Percentiles rank a stretch among this genome's conserved stretches.
Conservation (phyloP, 2,888 invertebrate genomes). For the Boloria selene region DNA sequence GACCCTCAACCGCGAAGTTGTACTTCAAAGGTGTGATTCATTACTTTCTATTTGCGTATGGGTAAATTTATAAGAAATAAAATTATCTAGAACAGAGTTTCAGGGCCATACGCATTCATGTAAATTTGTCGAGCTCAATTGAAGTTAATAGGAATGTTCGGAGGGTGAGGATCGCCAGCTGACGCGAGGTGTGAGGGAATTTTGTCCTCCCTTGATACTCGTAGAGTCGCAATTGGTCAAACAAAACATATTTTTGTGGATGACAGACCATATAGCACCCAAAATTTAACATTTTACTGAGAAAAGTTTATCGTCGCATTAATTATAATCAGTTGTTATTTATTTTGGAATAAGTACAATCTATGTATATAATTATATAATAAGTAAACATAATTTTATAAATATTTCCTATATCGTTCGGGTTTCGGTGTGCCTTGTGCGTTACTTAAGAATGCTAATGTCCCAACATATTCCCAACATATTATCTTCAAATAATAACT, state of each 20-base stretch:
- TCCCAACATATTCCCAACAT: no score
- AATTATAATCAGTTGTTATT: no score
- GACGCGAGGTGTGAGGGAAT: conserved; percentile 82
- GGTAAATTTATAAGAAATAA: background rate
- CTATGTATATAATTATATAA: background rate
- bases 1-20: no score
- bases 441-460: no score
- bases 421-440: no score
- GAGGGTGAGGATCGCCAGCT: conserved; percentile 79
- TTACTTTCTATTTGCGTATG: no score
- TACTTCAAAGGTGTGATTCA: no score
- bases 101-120: conserved; percentile 64
- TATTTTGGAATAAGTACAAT: background rate
- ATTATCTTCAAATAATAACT: no score
- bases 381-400: no score
- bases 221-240: conserved; percentile 68
- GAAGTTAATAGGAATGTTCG: conserved; percentile 78
- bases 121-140: conserved; percentile 82
- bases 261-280: conserved; percentile 37
- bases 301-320: no score
- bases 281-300: background rate
- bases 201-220: conserved; percentile 63
- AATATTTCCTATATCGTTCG: no score
- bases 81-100: conserved; percentile 22
- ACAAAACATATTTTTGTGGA: conserved; percentile 57